Conservation (phyloP, 1,140 invertebrate genomes). For the Cecropterus lyciades region DNA sequence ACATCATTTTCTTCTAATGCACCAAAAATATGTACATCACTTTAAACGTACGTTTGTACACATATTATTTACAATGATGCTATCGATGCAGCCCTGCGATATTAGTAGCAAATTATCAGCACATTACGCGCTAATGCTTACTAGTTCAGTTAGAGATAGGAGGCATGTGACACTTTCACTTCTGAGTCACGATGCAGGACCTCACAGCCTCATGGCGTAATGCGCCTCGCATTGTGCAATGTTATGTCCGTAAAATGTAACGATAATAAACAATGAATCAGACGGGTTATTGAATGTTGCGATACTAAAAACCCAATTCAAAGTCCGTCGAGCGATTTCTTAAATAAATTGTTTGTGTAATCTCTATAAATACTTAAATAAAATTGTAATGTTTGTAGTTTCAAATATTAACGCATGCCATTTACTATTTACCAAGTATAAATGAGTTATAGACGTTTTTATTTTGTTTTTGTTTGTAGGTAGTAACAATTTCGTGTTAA, state of each 20-base stretch:
- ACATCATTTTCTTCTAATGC: too few species aligned
- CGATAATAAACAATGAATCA: conserved; percentile 46
- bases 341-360: too few species aligned
- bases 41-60: too few species aligned
- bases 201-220: conserved; percentile 48
- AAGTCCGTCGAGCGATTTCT: conserved; percentile 7
- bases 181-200: conserved; percentile 76
- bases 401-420: too few species aligned
- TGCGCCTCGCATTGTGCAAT: conserved; percentile 58
- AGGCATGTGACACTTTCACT: conserved; percentile 76
- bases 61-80: too few species aligned
- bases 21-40: too few species aligned
- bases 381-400: too few species aligned
- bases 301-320: conserved; percentile 7
- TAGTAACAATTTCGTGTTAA: too few species aligned
- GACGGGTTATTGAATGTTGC: conserved; percentile 19
- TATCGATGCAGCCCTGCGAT: not conserved
- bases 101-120: not conserved
- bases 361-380: too few species aligned
- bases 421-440: too few species aligned
- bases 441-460: too few species aligned
- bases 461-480: too few species aligned
- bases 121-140: not conserved
- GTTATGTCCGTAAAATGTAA: conserved; percentile 39
- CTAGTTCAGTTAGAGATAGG: conserved; percentile 19